Percentiles rank a stretch among this genome's conserved stretches.
phyloP scores from a whole-genome alignment of 2,113 vertebrate genomes.

The Opisthocomus hoazin region DNA sequence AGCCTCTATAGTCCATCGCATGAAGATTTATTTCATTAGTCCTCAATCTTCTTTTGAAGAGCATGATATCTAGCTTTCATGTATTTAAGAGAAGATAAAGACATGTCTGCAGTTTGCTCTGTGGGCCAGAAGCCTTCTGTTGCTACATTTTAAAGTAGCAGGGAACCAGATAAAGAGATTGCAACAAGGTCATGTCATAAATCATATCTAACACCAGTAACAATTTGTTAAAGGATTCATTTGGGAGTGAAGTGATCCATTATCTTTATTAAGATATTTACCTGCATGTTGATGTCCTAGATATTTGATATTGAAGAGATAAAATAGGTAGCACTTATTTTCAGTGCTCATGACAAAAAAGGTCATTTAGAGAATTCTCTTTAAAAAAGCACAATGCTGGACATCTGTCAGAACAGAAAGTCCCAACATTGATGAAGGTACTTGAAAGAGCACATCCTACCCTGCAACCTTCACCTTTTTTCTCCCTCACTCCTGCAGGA shows the following conservation, averaged over 20 bases:
- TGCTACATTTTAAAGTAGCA: background rate
- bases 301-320: background rate
- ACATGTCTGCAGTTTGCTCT: background rate
- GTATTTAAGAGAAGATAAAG: background rate
- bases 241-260: background rate
- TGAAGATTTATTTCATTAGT: background rate
- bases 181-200: background rate
- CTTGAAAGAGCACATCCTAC: background rate
- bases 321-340: background rate
- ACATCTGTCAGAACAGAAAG: background rate
- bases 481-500: background rate
- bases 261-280: constrained; percentile 7
- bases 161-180: background rate
- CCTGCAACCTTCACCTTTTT: background rate
- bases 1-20: background rate
- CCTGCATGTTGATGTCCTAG: background rate
- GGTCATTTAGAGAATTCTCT: background rate
- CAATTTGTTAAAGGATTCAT: background rate
- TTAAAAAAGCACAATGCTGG: background rate
- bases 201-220: background rate
- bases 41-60: background rate
- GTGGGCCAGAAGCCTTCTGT: background rate
- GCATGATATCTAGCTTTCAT: background rate
- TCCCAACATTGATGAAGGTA: background rate
- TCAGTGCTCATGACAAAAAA: background rate